Evolutionary conservation across 2,888 invertebrate species (phyloP), one percentile per base, ranked within the genome.

Genomic region (Troilus luridus): DNA sequence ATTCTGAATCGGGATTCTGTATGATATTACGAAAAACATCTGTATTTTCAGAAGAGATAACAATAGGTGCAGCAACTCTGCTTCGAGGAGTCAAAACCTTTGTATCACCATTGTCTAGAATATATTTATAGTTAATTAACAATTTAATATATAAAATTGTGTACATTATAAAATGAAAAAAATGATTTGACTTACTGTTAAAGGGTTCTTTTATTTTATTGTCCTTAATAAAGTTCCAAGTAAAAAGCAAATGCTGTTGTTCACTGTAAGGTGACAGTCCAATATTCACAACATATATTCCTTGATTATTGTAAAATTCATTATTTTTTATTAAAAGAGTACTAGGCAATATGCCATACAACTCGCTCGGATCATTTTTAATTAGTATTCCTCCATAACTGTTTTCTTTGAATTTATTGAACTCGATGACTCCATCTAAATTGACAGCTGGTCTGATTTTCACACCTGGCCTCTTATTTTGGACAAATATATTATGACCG

Each of bases 41-140:
- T 0, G 99, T 96, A 94, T 99, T 99, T 93, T 97, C 96, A 0
- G 99, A 99, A 0, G 98, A 97, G 41, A 99, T 95, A 0, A 99
- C 98, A 67, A 99, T 95, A 0, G 98, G 97, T 0, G 99, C 99
- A 1, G 99, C 97, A 0, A 99, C 99, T 93, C 98, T 95, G 92
- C 98, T 98, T 93, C 99, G 95, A 0, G 99, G 98, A 93, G 97
- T 97, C 81, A 99, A 94, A 93, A 96, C 95, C 0, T 96, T 95
- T 27, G 95, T 95, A n/a, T 96, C 95, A 9, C 96, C 96, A 92
- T 96, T 95, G 27, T 90, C 93, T 93, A 81, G 19, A 91, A 91
- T 88, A 62, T 85, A 88, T 19, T 81, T 41, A 62, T 19, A 81
- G 3, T 21, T 90, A 56, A 81, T 27, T 85, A 58, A n/a, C 59